These are phyloP conservation scores for Brachymystax lenok DNA, from an alignment of 2,797 vertebrate species.

Conservation along the genomic window DNA sequence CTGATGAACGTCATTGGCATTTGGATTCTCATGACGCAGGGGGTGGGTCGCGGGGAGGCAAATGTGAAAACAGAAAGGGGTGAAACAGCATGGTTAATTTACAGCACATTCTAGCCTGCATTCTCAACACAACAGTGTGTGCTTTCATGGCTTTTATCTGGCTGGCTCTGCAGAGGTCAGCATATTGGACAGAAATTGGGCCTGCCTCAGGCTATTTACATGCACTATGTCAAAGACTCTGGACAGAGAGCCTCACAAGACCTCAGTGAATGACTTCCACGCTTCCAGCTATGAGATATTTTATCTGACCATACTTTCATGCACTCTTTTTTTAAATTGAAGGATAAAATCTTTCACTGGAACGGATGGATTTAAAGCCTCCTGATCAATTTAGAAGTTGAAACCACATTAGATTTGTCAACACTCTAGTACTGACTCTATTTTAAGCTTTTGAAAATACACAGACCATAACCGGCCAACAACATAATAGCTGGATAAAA, in stretches of 20 bases:
- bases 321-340: no score
- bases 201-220: background rate
- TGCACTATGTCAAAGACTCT: background rate
- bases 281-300: no score
- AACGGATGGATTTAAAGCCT: no score
- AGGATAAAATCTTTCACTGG: no score
- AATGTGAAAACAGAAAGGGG: background rate
- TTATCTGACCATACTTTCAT: no score
- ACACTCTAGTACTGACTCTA: no score
- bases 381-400: no score
- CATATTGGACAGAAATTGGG: background rate
- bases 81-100: background rate
- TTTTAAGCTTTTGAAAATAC: no score
- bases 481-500: no score
- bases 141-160: constrained; percentile 7
- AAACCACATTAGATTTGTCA: no score
- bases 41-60: background rate
- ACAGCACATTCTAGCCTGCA: background rate
- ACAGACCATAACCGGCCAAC: no score
- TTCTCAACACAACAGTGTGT: background rate
- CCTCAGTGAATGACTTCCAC: no score
- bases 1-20: background rate
- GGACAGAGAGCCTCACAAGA: constrained; percentile 7
- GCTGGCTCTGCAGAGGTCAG: constrained; percentile 10
- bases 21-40: background rate